Conservation (phyloP, 2,888 invertebrate genomes). For the Ganaspis brasiliensis region DNA sequence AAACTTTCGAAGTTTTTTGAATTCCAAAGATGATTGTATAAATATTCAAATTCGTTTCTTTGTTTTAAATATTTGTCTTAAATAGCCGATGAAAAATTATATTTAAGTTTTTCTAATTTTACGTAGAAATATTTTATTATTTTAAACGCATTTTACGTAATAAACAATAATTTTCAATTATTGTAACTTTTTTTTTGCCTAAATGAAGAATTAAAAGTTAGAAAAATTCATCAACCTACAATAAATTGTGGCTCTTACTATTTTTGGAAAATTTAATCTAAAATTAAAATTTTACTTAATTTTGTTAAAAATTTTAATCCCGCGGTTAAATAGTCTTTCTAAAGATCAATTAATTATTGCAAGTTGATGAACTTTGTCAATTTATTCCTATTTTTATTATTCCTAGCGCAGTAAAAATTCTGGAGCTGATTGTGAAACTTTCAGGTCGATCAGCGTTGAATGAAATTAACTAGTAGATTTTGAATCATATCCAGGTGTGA, state of each 20-base stretch:
- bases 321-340: no score
- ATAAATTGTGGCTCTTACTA: not conserved
- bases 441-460: not conserved
- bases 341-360: slow-evolving; percentile 27
- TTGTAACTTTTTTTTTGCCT: not conserved
- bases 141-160: not conserved
- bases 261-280: not conserved
- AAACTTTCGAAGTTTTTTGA: not conserved
- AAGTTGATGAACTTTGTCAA: not conserved
- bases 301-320: not conserved
- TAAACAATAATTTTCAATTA: not conserved
- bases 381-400: not conserved
- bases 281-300: not conserved
- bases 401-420: not conserved
- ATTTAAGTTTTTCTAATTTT: not conserved
- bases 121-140: not conserved
- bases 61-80: slow-evolving; percentile 45
- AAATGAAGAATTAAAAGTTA: not conserved
- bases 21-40: slow-evolving; percentile 5
- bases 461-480: slow-evolving; percentile 12
- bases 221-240: not conserved
- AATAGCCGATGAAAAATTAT: not conserved
- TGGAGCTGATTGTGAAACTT: not conserved
- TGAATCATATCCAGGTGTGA: slow-evolving; percentile 73
- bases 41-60: slow-evolving; percentile 45